Base-by-base conservation (phyloP, 2,113 vertebrate genomes). In the Prunella himalayana region DNA sequence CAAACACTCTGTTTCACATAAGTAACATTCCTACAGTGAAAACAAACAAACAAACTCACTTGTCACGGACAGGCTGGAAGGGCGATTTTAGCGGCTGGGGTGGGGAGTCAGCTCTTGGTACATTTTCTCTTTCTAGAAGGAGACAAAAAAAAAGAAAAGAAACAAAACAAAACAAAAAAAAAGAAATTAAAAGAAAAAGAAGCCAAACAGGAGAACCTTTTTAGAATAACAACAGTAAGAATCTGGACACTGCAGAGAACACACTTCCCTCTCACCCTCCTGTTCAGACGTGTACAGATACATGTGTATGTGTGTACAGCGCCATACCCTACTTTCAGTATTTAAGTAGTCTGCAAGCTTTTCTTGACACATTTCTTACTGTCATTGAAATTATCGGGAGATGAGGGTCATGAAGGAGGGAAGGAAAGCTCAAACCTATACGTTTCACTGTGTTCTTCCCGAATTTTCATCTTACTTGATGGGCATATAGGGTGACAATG, bases 1-100 rank as follows among this genome's bases (percentile, higher is more conserved):
- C 95, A 93, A 95, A 92, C 59, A 64, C 84, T 92, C 70, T 92
- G 71, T 82, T 91, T 80, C 92, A 51, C 92, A 81, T 96, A 97
- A 97, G 94, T 97, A 96, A 94, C 94, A 94, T 94, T 92, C 92
- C 93, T 92, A 72, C 64, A 95, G 73, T 81, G 50, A 95, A 95
- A 68, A 37, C 92, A 97, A 97, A 97, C 97, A 95, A 69, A 41
- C 95, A 96, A 95, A 98, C 97, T 97, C 98, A 99, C 99, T 99
- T 99, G 98, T 99, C 99, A 89, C 99, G 99, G 73, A 99, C 98
- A 30, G 99, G 98, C 97, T 99, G 99, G 98, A 99, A 99, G 65
- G 99, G 98, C 56, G 99, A 99, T 97, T 99, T 99, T 95, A 99
- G 95, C 78, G 97, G 98, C 95, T 98, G 99, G 92, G 99, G 98